These are phyloP conservation scores for Trachelus tabidus DNA, from an alignment of 2,888 invertebrate genomes.

Conservation along the genomic window DNA sequence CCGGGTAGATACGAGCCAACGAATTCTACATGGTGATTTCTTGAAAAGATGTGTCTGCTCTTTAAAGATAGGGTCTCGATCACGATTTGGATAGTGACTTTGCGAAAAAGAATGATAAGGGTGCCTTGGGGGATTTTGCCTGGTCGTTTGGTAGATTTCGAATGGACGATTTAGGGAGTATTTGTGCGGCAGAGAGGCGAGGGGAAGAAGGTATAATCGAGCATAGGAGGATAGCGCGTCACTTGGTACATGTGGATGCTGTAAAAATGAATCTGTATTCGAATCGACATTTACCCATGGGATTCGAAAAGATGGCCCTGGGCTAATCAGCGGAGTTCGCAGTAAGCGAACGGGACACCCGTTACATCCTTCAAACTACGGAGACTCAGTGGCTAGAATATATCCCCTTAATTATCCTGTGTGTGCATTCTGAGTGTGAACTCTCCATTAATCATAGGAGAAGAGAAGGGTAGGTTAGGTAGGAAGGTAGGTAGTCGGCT, in stretches of 20 bases:
- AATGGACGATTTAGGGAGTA: background rate
- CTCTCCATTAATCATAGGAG: slow-evolving; percentile 66
- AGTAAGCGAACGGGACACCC: slow-evolving; percentile 44
- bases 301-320: background rate
- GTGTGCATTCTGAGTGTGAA: slow-evolving; percentile 67
- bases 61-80: background rate
- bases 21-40: background rate
- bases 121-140: background rate
- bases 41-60: background rate
- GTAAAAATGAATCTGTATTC: background rate
- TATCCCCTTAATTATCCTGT: slow-evolving; percentile 66
- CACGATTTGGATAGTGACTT: background rate
- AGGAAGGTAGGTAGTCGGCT: slow-evolving; percentile 38
- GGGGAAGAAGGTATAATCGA: background rate
- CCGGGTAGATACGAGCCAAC: background rate
- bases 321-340: background rate
- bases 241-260: background rate
- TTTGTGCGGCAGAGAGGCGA: background rate
- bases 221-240: background rate
- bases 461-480: slow-evolving; percentile 53
- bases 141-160: background rate
- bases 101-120: background rate
- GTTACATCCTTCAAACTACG: slow-evolving; percentile 59
- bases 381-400: slow-evolving; percentile 64
- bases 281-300: background rate